phyloP scores from a whole-genome alignment of 2,797 vertebrate species.

The Gastrophryne carolinensis region DNA sequence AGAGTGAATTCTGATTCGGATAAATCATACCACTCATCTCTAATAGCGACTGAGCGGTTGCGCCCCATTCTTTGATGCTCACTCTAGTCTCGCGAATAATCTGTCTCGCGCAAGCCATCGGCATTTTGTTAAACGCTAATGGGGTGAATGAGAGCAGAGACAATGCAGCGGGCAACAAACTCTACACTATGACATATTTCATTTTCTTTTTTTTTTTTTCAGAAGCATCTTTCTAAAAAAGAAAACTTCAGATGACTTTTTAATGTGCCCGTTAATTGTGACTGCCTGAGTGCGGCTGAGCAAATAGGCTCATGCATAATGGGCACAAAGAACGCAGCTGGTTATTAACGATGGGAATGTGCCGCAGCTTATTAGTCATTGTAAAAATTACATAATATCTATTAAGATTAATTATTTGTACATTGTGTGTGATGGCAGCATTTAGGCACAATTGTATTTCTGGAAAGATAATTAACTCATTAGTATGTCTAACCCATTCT shows the following conservation, averaged over 20 bases:
- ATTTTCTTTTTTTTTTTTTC: conserved; percentile 9
- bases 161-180: neutral
- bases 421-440: conserved; percentile 48
- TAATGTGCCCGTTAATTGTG: conserved; percentile 47
- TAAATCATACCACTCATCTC: too few relatives aligned
- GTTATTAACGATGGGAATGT: conserved; percentile 44
- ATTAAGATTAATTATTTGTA: conserved; percentile 52
- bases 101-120: neutral
- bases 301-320: conserved; percentile 37
- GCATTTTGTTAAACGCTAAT: neutral
- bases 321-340: conserved; percentile 18
- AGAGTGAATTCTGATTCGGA: too few relatives aligned
- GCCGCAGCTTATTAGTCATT: conserved; percentile 49
- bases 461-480: conserved; percentile 48
- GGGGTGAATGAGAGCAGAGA: neutral
- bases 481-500: conserved; percentile 46
- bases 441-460: conserved; percentile 47
- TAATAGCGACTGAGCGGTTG: too few relatives aligned
- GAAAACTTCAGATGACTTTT: conserved; percentile 47
- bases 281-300: neutral
- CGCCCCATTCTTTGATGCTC: neutral
- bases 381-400: conserved; percentile 53
- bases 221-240: conserved; percentile 35
- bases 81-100: neutral
- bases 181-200: conserved; percentile 18